A percentile compares a stretch with the other conserved stretches of the same genome.
Evolutionary conservation across 1,140 invertebrate genomes (phyloP).

Genomic region (Polyergus mexicanus): DNA sequence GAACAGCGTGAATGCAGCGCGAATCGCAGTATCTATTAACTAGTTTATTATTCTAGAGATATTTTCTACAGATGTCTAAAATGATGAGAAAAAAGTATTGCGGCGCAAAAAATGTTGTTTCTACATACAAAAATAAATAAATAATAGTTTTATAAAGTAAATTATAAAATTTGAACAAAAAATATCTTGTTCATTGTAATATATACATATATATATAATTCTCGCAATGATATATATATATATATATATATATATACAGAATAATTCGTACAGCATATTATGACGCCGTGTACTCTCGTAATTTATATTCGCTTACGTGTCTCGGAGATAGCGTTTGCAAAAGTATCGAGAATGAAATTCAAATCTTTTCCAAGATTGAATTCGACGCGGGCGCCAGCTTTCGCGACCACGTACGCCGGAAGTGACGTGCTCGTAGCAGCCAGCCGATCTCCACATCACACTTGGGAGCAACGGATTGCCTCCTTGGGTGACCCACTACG

Average conservation of each 20-base stretch:
- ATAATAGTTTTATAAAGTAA: too few relatives aligned
- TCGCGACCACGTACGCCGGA: constrained; percentile 73
- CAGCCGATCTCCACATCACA: constrained; percentile 72
- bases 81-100: too few relatives aligned
- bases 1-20: background rate
- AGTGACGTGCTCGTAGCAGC: constrained; percentile 53
- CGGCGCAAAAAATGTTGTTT: too few relatives aligned
- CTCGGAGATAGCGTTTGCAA: background rate
- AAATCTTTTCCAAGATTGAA: background rate
- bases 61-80: too few relatives aligned
- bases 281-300: too few relatives aligned
- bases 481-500: background rate
- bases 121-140: too few relatives aligned
- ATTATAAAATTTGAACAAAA: too few relatives aligned
- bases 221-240: background rate
- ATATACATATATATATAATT: background rate
- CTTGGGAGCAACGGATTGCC: constrained; percentile 16
- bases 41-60: too few relatives aligned
- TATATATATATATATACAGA: background rate
- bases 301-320: too few relatives aligned
- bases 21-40: too few relatives aligned
- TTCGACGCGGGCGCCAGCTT: background rate
- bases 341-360: too few relatives aligned
- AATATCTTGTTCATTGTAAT: background rate
- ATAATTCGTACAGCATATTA: background rate